Evolutionary conservation across 2,888 invertebrate species (phyloP), one percentile per base, ranked within the genome.

Genomic region (Seira ritae): DNA sequence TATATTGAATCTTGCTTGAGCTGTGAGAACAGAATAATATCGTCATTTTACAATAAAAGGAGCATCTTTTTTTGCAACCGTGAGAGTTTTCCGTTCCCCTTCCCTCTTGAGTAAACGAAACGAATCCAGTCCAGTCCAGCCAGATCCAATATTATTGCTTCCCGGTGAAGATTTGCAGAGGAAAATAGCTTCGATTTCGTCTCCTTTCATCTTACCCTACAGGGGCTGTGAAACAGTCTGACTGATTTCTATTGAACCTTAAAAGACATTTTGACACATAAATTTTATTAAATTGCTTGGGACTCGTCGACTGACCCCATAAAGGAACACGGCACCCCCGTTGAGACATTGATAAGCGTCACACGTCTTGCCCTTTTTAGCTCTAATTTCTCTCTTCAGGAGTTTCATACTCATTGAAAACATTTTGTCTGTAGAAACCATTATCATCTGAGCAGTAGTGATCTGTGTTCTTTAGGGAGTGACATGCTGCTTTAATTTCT

Each of bases 221-320:
- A n/a, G n/a, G 42, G 62, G 4, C 31, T 23, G 22, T 8, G n/a
- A 62, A 62, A 46, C 12, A 15, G 37, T 42, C 42, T 12, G 23
- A 65, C 62, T 72, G 24, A 66, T 19, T 19, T 23, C 22, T 20
- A 71, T 20, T 79, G 71, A 79, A 67, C 62, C 23, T 19, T 22
- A 72, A 72, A 66, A 46, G 78, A 79, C 78, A 72, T 66, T 66
- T 67, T 79, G 78, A 79, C 78, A 79, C 71, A 79, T 79, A 79
- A 62, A 79, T 79, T 79, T 72, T 71, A 72, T 79, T 79, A 79
- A 79, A 71, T 62, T 62, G 62, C 62, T 20, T 12, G n/a, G 62
- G 31, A 31, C 31, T 31, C 3, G 8, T 76, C 20, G 66, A 42
- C 66, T 69, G 72, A 50, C 78, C 72, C 70, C 42, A 31, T 68